Conservation (phyloP, 92 coral and sea anemone genomes). For the Micromussa lordhowensis region DNA sequence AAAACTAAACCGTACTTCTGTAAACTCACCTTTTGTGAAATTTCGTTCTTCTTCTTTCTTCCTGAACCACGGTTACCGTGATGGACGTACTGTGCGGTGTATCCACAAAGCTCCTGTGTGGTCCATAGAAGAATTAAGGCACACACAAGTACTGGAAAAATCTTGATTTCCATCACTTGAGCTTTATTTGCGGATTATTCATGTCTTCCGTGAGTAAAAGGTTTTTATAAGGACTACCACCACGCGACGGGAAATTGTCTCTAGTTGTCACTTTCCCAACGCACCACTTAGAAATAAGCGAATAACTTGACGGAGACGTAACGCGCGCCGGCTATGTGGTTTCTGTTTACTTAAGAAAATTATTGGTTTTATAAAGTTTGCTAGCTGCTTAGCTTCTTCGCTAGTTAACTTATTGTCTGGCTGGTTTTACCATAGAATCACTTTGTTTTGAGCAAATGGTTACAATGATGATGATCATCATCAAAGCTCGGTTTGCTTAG, state of each 20-base stretch:
- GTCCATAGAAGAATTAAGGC: conserved; percentile 24
- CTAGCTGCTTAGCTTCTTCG: neutral
- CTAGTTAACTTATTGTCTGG: neutral
- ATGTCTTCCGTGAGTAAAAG: neutral
- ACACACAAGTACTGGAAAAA: neutral
- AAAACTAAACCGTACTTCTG: neutral
- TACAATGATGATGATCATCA: neutral
- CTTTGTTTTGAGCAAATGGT: neutral
- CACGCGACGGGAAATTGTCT: conserved; percentile 20
- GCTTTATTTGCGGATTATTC: neutral
- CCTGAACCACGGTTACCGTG: conserved; percentile 10
- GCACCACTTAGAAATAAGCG: conserved; percentile 1
- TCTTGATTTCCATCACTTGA: conserved; percentile 4
- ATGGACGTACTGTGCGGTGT: neutral
- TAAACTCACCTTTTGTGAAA: neutral
- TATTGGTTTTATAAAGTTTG: conserved; percentile 15
- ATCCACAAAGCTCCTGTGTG: neutral
- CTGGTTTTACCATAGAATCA: neutral
- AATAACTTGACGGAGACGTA: neutral
- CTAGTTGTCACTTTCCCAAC: conserved; percentile 18
- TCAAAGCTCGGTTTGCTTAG: neutral
- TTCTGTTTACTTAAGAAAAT: conserved; percentile 6
- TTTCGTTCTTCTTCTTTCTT: neutral
- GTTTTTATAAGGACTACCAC: conserved; percentile 15
- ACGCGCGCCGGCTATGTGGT: neutral